phyloP scores from a whole-genome alignment of 2,113 vertebrate species.

The Gobio gobio region DNA sequence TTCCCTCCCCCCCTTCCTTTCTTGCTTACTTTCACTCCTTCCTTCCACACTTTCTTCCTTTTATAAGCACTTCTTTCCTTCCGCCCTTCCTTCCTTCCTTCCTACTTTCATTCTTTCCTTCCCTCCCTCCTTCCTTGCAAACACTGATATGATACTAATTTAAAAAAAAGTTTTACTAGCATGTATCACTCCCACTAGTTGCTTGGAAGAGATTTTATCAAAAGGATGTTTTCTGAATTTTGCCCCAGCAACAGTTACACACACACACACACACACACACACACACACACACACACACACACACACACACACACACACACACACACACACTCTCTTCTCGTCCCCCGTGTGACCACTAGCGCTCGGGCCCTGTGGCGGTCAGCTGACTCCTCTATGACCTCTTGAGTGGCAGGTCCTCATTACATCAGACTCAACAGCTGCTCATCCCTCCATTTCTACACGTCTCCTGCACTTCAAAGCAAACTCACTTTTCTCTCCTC shows the following conservation, averaged over 20 bases:
- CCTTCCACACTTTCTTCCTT: too few relatives aligned
- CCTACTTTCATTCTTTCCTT: not conserved
- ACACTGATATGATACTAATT: not conserved
- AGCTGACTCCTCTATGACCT: conserved; percentile 71
- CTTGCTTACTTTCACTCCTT: too few relatives aligned
- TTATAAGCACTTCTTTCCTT: too few relatives aligned
- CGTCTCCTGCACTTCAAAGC: conserved; percentile 22
- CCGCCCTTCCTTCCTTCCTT: not conserved
- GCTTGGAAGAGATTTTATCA: not conserved
- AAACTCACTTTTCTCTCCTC: conserved; percentile 9
- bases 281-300: not conserved
- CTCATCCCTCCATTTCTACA: conserved; percentile 36
- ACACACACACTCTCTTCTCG: not conserved
- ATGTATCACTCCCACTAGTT: not conserved
- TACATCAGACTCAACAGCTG: conserved; percentile 67
- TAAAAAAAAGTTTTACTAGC: not conserved
- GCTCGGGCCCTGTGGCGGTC: conserved; percentile 47
- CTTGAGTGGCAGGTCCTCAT: conserved; percentile 67
- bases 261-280: not conserved
- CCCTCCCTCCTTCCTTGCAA: not conserved
- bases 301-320: not conserved
- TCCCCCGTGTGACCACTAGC: conserved; percentile 11
- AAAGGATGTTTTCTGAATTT: not conserved
- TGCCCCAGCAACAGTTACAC: not conserved
- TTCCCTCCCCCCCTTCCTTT: too few relatives aligned